Evolutionary conservation across 2,888 invertebrate species (phyloP), one percentile per base, ranked within the genome.

Genomic region (Parochlus steinenii): DNA sequence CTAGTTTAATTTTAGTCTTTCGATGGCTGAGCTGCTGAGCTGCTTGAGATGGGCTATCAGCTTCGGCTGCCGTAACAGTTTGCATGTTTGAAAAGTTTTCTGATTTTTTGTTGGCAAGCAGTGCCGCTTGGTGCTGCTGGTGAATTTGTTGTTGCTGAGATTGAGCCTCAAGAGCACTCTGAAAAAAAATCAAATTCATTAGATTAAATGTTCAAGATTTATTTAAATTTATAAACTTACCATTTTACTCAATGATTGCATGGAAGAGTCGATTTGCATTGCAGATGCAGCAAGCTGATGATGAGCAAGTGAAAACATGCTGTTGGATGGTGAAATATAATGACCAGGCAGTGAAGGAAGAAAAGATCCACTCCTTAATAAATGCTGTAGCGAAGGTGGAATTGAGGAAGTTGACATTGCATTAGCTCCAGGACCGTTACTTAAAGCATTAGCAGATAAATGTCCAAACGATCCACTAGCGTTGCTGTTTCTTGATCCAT

Each of bases 381-480:
- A 60, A 56, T 56, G 36, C 55, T 52, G 42, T 53, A 54, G 5
- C 54, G 52, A 40, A 47, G 56, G 50, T 32, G 61, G 45, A 19
- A 59, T 54, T 31, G 61, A 54, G 16, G 61, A 61, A 15, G 60
- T 61, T 26, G 64, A 16, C 28, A 24, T 18, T 17, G 31, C 56
- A 14, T 58, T 55, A 7, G 41, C 39, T 3, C 81, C 2, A 69
- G 68, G 37, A 68, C 63, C 56, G 69, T 64, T 20, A 52, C 45
- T 5, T 19, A 32, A 27, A 19, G 35, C 33, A 11, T 36, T 32
- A 2, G 32, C 33, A 5, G 36, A 28, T 43, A 95, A 71, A 63
- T 95, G 95, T 14, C 93, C 93, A 65, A 93, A 93, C 42, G 92
- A 92, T 29, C 93, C 93, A 48, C 90, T 90, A 5, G 86, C 83